phyloP scores from a whole-genome alignment of 2,797 vertebrate species.

The Pangasius mekongensis region DNA sequence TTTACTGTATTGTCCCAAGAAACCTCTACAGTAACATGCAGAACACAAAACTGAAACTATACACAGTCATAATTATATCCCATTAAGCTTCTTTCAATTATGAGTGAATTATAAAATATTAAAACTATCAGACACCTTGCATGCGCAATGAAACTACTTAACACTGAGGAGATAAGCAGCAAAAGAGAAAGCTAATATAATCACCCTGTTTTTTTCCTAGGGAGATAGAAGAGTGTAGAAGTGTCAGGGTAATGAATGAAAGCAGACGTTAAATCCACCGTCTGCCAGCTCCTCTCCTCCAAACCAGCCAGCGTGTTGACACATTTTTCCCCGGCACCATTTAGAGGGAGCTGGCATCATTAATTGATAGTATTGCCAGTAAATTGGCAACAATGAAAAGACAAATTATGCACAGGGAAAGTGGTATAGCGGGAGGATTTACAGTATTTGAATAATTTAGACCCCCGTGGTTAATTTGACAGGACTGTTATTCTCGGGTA shows the following conservation, averaged over 20 bases:
- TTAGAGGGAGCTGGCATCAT: constrained; percentile 89
- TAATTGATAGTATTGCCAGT: constrained; percentile 92
- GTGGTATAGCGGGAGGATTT: constrained; percentile 90
- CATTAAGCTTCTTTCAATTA: constrained; percentile 34
- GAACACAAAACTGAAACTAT: background rate
- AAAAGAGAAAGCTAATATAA: constrained; percentile 64
- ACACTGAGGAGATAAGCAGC: constrained; percentile 36
- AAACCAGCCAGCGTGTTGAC: constrained; percentile 58
- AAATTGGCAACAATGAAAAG: constrained; percentile 95
- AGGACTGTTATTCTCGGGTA: constrained; percentile 94
- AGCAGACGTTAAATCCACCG: constrained; percentile 63
- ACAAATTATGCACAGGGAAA: constrained; percentile 94
- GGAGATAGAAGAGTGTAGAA: constrained; percentile 54
- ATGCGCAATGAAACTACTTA: constrained; percentile 10
- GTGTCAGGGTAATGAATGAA: constrained; percentile 64
- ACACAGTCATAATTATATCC: constrained; percentile 1
- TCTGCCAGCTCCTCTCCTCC: constrained; percentile 58
- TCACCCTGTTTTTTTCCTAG: constrained; percentile 50
- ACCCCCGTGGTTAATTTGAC: constrained; percentile 91
- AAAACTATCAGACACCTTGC: constrained; percentile 22
- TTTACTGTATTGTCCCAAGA: background rate
- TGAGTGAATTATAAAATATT: constrained; percentile 6
- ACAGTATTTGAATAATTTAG: constrained; percentile 99
- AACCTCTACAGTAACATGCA: background rate
- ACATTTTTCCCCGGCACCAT: constrained; percentile 70